Evolutionary conservation across 2,113 vertebrate species (phyloP), one percentile per base, ranked within the genome.

Genomic region (Pollimyrus isidori): DNA sequence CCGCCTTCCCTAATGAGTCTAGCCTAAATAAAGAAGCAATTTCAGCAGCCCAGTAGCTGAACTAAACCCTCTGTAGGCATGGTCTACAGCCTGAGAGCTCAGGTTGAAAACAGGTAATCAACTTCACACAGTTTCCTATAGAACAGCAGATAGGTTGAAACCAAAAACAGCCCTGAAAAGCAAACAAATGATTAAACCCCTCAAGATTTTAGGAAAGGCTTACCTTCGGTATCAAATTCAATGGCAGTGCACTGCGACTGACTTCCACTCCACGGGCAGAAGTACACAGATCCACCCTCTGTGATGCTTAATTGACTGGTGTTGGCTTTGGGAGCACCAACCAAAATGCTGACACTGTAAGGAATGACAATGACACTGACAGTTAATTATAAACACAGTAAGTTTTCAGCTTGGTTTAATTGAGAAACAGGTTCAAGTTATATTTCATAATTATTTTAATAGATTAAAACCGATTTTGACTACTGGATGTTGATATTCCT

Each of bases 291-390:
- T 6, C 98, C 97, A 11, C 97, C 97, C 90, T 98, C 95, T 23
- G 89, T 94, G 58, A 98, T 91, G 3, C 95, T 92, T 0, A 92
- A 92, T 92, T 97, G 97, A 87, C 92, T 96, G 13, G 97, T 98
- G 92, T 96, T 96, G 89, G 97, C 97, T 92, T 97, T 97, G 80
- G 98, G 97, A 1, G 98, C 98, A 50, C 98, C 98, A n/a, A 98
- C 94, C 90, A 98, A 94, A 90, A 98, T 94, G 69, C 97, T 97
- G 46, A 94, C 95, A 89, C 97, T 98, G 95, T 3, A 87, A 1
- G 56, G 9, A 86, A 90, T 90, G 9, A 80, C 69, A 91, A 21
- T 90, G 80, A 89, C 9, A 35, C 35, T 35, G 35, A 21, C 21
- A 48, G 7, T 80, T 85, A 56, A 92, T 91, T 82, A 26, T 73